These are phyloP conservation scores for Oeneis ivallda DNA, from an alignment of 2,888 invertebrate genomes.

Conservation along the genomic window DNA sequence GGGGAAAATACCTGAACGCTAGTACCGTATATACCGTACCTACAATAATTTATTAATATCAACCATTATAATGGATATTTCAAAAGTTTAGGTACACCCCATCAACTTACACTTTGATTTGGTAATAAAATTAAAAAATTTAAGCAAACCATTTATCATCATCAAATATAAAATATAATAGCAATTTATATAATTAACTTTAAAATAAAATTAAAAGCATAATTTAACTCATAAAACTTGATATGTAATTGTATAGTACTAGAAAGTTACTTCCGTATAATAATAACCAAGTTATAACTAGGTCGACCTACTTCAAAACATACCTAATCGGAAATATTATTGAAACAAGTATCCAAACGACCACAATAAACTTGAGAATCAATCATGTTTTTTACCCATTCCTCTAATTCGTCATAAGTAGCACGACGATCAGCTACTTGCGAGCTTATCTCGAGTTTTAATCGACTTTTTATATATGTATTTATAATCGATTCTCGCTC, in stretches of 20 bases:
- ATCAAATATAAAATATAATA: too few species aligned
- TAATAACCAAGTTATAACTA: background rate
- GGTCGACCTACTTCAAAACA: conserved; percentile 11
- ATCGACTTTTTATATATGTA: conserved; percentile 27
- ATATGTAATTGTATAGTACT: background rate
- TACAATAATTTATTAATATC: too few species aligned
- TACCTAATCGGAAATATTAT: conserved; percentile 11
- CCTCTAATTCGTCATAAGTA: conserved; percentile 29
- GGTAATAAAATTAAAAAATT: too few species aligned
- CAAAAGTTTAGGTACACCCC: too few species aligned
- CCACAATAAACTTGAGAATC: conserved; percentile 18
- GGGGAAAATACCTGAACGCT: too few species aligned
- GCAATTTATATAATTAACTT: too few species aligned
- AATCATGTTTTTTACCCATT: conserved; percentile 20
- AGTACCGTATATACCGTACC: too few species aligned
- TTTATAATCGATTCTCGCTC: conserved; percentile 34
- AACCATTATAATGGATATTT: too few species aligned
- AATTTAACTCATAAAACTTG: background rate
- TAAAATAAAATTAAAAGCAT: background rate
- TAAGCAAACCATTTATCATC: too few species aligned
- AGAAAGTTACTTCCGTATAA: background rate
- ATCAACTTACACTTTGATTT: too few species aligned
- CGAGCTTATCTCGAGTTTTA: conserved; percentile 21
- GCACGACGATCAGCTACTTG: conserved; percentile 30
- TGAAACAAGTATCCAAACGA: conserved; percentile 17